Percentiles rank a stretch among this genome's conserved stretches.
These are phyloP conservation scores for Malurus alboscapulatus DNA, from an alignment of 2,113 vertebrate species.

Conservation along the genomic window DNA sequence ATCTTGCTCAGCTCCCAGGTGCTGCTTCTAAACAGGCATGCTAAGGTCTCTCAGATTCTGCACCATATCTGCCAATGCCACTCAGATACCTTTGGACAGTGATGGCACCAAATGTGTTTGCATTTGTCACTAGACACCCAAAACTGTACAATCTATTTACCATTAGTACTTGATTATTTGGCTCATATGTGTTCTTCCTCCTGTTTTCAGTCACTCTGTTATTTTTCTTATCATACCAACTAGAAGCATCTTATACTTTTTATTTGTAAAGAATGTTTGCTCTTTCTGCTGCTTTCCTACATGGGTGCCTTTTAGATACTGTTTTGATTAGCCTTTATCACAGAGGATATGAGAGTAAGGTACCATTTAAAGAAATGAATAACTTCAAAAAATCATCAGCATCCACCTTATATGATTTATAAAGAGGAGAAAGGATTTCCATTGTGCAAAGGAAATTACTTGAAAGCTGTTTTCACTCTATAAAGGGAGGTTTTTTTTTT, in stretches of 20 bases:
- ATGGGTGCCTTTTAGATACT: not conserved
- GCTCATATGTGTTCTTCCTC: not conserved
- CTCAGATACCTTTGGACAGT: not conserved
- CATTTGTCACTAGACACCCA: not conserved
- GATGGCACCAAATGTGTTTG: no score
- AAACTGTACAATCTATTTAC: not conserved
- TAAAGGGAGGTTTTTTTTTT: fast-evolving
- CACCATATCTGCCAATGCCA: not conserved
- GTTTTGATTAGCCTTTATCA: not conserved
- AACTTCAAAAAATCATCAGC: not conserved
- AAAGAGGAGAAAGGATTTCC: not conserved
- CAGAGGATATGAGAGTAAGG: not conserved
- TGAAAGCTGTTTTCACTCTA: not conserved
- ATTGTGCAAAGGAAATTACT: not conserved
- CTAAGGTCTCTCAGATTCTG: not conserved
- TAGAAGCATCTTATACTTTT: not conserved
- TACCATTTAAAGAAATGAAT: not conserved
- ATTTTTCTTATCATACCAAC: not conserved
- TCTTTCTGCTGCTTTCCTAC: not conserved
- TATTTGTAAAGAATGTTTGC: not conserved
- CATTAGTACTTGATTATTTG: not conserved
- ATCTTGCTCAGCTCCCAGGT: not conserved
- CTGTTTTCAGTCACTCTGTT: not conserved
- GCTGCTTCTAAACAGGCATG: not conserved
- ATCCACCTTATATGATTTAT: not conserved